phyloP scores from a whole-genome alignment of 1,140 invertebrate genomes.

The Sesamia nonagrioides region DNA sequence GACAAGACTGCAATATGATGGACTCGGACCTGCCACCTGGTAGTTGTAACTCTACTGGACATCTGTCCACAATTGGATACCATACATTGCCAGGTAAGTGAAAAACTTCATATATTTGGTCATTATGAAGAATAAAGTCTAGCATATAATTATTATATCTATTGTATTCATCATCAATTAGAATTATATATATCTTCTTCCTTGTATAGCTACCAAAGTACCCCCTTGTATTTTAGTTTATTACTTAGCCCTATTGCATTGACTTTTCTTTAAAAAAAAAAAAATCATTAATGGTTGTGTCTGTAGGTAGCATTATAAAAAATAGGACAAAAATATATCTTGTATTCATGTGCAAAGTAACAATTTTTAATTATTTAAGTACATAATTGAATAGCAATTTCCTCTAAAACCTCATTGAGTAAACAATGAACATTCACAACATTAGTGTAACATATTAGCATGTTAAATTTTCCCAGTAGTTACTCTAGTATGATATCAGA shows the following conservation, averaged over 20 bases:
- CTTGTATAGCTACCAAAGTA: no score
- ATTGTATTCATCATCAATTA: background rate
- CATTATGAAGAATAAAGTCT: background rate
- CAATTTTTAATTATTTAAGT: background rate
- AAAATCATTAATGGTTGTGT: background rate
- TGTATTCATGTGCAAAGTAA: no score
- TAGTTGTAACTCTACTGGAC: constrained; percentile 86
- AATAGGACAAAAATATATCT: no score
- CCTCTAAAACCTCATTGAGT: background rate
- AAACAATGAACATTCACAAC: background rate
- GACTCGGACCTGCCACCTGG: constrained; percentile 85
- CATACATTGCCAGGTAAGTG: constrained; percentile 75
- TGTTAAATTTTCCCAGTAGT: constrained; percentile 22
- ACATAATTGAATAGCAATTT: background rate
- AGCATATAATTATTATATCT: background rate
- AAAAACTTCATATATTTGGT: background rate
- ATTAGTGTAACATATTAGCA: constrained; percentile 26
- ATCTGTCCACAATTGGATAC: constrained; percentile 86
- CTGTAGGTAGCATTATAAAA: no score
- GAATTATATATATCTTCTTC: background rate
- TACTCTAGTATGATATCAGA: background rate
- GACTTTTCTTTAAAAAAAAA: background rate
- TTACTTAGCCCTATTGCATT: background rate
- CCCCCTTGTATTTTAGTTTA: no score
- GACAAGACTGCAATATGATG: constrained; percentile 77